Evolutionary conservation across 2,797 vertebrate genomes (phyloP).

Genomic region (Pygocentrus nattereri): DNA sequence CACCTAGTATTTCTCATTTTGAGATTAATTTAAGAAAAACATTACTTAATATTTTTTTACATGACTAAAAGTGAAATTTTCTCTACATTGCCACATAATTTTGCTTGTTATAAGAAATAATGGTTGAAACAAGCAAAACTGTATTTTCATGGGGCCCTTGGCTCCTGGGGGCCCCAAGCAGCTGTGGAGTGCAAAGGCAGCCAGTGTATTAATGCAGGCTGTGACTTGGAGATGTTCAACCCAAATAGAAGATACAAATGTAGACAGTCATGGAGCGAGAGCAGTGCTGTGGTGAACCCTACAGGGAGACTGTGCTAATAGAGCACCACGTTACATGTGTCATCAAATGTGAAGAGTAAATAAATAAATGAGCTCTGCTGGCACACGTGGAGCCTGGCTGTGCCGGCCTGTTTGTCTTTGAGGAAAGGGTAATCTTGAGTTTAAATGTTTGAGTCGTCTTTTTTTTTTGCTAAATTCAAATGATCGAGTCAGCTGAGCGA

Average conservation of each 20-base stretch:
- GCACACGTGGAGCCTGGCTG: neutral
- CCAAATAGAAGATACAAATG: neutral
- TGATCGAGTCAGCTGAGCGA: constrained; percentile 84
- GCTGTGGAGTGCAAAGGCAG: too few relatives aligned
- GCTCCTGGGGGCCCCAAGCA: too few relatives aligned
- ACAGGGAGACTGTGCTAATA: neutral
- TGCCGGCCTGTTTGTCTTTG: constrained; percentile 28
- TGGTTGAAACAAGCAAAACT: too few relatives aligned
- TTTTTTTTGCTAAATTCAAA: constrained; percentile 85
- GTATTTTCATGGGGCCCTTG: too few relatives aligned
- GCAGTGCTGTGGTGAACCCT: neutral
- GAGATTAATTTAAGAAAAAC: too few relatives aligned
- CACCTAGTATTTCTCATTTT: too few relatives aligned
- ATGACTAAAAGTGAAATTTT: too few relatives aligned
- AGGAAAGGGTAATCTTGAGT: constrained; percentile 71
- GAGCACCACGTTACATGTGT: neutral
- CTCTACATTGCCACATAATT: too few relatives aligned
- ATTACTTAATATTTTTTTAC: too few relatives aligned
- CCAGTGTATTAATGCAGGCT: too few relatives aligned
- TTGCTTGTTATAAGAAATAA: too few relatives aligned
- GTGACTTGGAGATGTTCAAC: neutral
- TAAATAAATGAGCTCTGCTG: neutral
- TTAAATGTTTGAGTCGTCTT: constrained; percentile 82
- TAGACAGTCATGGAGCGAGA: neutral
- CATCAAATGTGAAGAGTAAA: neutral